Evolutionary conservation across 2,797 vertebrate genomes (phyloP).

Genomic region (Gobio occitaniae): DNA sequence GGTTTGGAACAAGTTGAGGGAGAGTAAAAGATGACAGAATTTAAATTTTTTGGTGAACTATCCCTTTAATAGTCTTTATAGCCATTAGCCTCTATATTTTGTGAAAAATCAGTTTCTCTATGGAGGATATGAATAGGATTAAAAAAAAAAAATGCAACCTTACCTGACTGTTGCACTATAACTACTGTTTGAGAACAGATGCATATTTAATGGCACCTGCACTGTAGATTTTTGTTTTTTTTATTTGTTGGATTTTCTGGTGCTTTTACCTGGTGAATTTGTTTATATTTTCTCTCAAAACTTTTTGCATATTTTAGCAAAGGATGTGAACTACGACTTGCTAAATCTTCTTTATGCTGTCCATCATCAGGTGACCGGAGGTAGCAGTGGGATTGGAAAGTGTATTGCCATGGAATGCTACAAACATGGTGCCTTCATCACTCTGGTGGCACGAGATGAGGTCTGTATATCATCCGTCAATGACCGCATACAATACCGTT

Average conservation of each 20-base stretch:
- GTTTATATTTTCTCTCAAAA: neutral
- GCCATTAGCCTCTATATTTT: neutral
- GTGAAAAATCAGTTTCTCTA: neutral
- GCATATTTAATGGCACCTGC: neutral
- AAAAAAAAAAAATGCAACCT: neutral
- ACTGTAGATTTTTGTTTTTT: neutral
- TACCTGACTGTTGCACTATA: neutral
- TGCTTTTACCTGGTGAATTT: neutral
- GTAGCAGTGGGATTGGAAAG: conserved; percentile 98
- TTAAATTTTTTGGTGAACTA: too few species aligned
- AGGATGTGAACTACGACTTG: neutral
- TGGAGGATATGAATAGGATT: neutral
- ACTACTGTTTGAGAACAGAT: neutral
- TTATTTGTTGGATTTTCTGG: neutral
- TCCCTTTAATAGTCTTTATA: neutral
- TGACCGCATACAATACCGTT: neutral
- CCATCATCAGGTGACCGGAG: conserved; percentile 89
- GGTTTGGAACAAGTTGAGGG: neutral
- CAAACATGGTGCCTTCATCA: conserved; percentile 96
- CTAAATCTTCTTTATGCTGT: neutral
- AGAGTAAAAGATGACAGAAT: too few species aligned
- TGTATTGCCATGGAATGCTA: conserved; percentile 94
- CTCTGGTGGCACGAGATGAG: conserved; percentile 95
- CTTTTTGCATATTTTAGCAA: neutral
- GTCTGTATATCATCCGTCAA: conserved; percentile 67